A percentile compares a stretch with the other conserved stretches of the same genome.
Conservation (phyloP, 2,888 invertebrate species). For the Erebia epiphron region DNA sequence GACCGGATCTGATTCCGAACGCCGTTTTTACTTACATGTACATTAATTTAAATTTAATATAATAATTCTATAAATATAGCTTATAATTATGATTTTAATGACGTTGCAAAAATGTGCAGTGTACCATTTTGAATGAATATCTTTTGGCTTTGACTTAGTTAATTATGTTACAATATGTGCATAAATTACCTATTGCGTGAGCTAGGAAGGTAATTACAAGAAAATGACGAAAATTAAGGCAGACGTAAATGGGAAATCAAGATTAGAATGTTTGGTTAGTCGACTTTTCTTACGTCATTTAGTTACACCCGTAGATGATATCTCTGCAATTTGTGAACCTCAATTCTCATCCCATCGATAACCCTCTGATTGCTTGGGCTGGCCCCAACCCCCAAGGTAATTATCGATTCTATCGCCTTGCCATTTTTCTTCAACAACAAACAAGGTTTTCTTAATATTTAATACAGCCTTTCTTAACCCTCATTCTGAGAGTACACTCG, state of each 20-base stretch:
- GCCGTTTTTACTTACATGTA: too few relatives aligned
- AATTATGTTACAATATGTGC: not conserved
- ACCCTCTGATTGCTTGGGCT: conserved; percentile 49
- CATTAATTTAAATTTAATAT: not conserved
- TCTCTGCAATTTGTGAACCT: conserved; percentile 63
- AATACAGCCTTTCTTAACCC: too few relatives aligned
- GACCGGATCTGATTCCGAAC: too few relatives aligned
- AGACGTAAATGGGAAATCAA: conserved; percentile 1
- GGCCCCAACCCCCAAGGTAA: conserved; percentile 50
- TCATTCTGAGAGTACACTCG: too few relatives aligned
- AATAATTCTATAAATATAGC: not conserved
- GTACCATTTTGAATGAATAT: not conserved
- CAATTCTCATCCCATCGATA: conserved; percentile 57
- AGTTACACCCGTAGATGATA: conserved; percentile 48
- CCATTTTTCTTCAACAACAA: conserved; percentile 24
- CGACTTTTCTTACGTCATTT: conserved; percentile 10
- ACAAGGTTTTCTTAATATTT: too few relatives aligned
- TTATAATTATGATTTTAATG: too few relatives aligned
- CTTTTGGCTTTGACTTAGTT: not conserved
- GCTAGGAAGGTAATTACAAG: not conserved
- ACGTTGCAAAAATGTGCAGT: not conserved
- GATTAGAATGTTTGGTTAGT: conserved; percentile 12
- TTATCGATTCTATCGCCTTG: conserved; percentile 48
- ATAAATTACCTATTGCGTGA: not conserved
- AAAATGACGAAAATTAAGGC: not conserved